These are phyloP conservation scores for Cerastis rubricosa DNA, from an alignment of 2,888 invertebrate species.

Conservation along the genomic window DNA sequence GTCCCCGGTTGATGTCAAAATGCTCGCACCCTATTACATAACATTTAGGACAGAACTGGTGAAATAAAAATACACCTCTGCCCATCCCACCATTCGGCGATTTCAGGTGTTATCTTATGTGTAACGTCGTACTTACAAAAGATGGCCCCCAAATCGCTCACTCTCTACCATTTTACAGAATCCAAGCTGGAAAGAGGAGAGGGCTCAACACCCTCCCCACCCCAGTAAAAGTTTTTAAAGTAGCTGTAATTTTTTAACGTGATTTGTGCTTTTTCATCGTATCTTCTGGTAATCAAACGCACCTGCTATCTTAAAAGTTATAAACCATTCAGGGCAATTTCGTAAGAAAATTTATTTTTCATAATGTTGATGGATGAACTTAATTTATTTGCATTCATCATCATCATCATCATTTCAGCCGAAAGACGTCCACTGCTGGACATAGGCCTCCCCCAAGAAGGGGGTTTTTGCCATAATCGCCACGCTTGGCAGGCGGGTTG, in stretches of 20 bases:
- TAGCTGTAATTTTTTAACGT: conserved; percentile 1
- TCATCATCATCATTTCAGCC: too few relatives aligned
- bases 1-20: neutral
- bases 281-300: conserved; percentile 17
- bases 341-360: neutral
- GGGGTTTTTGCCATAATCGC: too few relatives aligned
- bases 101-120: too few relatives aligned
- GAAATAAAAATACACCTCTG: too few relatives aligned
- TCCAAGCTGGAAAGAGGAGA: neutral
- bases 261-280: neutral
- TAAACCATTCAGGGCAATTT: neutral
- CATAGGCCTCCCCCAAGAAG: too few relatives aligned
- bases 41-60: too few relatives aligned
- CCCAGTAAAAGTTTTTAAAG: neutral
- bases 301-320: conserved; percentile 16
- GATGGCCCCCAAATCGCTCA: neutral
- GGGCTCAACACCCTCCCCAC: neutral
- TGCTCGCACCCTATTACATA: neutral
- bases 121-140: neutral
- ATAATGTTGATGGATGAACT: neutral
- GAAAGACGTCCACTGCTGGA: too few relatives aligned
- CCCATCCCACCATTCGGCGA: neutral
- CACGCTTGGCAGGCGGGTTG: too few relatives aligned
- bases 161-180: neutral
- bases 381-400: neutral